A percentile compares a stretch with the other conserved stretches of the same genome.
phyloP scores from a whole-genome alignment of 2,797 vertebrate genomes.

The Odontamblyopus lacepedii region DNA sequence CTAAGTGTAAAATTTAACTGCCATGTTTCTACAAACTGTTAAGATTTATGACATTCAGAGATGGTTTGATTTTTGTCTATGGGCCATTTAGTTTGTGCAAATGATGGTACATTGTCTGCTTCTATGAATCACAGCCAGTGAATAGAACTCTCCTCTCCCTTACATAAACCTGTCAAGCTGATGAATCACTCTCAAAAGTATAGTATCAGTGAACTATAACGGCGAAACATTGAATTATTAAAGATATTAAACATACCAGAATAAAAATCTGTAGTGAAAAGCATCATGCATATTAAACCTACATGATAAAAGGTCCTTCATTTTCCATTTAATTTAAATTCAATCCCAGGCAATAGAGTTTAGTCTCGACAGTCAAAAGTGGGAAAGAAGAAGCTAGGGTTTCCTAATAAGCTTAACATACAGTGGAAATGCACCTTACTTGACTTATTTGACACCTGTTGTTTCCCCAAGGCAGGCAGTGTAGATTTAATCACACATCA shows the following conservation, averaged over 20 bases:
- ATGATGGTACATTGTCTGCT: constrained; percentile 58
- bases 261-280: not conserved
- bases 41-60: constrained; percentile 76
- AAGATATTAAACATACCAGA: not conserved
- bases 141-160: constrained; percentile 50
- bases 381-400: not conserved
- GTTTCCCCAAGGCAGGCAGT: not conserved
- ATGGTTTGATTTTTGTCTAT: constrained; percentile 57
- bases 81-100: constrained; percentile 69
- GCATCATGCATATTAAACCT: not conserved
- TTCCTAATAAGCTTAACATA: not conserved
- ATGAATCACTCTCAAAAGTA: constrained; percentile 58
- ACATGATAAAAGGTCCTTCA: no score
- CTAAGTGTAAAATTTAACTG: constrained; percentile 67
- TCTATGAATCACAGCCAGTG: constrained; percentile 53
- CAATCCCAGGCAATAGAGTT: not conserved
- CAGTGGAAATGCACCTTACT: not conserved
- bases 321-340: not conserved
- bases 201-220: constrained; percentile 26
- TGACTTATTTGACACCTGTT: not conserved
- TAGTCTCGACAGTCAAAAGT: not conserved
- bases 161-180: constrained; percentile 65
- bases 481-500: constrained; percentile 7
- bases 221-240: not conserved
- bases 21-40: constrained; percentile 48